Conservation (phyloP, 2,797 vertebrate genomes). For the Eptatretus atami region DNA sequence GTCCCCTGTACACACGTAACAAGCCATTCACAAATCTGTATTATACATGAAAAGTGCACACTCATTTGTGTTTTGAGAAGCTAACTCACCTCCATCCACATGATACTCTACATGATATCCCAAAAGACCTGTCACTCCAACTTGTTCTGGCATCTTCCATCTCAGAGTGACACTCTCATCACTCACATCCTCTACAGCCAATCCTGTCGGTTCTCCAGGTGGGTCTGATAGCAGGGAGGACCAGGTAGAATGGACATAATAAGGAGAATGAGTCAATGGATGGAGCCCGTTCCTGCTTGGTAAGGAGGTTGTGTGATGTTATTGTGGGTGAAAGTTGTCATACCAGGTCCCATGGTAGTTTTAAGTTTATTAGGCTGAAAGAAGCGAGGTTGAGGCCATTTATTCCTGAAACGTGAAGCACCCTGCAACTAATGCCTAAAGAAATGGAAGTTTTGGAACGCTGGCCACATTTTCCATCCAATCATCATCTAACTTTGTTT, state of each 20-base stretch:
- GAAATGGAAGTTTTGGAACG: no score
- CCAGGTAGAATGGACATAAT: constrained; percentile 10
- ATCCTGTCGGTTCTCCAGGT: constrained; percentile 33
- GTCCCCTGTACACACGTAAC: constrained; percentile 15
- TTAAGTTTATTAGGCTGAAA: no score
- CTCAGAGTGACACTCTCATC: constrained; percentile 38
- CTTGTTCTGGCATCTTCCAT: constrained; percentile 40
- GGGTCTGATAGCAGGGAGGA: constrained; percentile 16
- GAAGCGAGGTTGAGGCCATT: no score
- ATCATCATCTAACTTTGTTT: no score
- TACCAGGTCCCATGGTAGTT: no score
- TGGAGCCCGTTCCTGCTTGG: constrained; percentile 13
- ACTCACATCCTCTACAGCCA: constrained; percentile 38
- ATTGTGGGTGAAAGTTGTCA: no score
- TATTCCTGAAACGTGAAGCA: no score
- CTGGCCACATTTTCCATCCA: no score
- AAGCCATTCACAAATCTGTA: neutral
- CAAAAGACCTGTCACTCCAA: constrained; percentile 43
- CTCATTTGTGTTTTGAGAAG: no score
- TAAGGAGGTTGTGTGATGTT: neutral
- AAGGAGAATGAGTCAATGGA: constrained; percentile 12
- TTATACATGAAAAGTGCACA: neutral
- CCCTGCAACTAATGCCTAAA: no score
- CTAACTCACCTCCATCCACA: constrained; percentile 34
- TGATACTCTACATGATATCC: constrained; percentile 57